Percentiles rank a stretch among this genome's conserved stretches.
Evolutionary conservation across 2,888 invertebrate species (phyloP).

Genomic region (Phyllotreta striolata): DNA sequence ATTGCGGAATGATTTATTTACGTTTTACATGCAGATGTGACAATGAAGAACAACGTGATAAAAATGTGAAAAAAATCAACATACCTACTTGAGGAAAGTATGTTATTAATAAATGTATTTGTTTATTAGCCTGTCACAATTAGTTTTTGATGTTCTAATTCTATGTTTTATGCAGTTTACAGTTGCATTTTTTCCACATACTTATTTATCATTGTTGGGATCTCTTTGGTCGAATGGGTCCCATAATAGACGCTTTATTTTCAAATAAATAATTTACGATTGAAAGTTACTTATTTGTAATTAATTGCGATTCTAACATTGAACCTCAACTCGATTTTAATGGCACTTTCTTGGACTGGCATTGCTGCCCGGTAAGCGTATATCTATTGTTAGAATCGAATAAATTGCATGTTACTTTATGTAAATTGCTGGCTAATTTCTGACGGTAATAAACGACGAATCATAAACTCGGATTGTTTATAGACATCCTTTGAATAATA

Average conservation of each 20-base stretch:
- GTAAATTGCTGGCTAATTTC: conserved; percentile 19
- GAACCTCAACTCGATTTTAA: conserved; percentile 14
- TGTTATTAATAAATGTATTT: too few species aligned
- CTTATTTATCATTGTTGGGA: too few species aligned
- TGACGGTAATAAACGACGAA: conserved; percentile 19
- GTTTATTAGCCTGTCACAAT: too few species aligned
- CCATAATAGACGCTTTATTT: background rate
- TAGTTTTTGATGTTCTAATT: too few species aligned
- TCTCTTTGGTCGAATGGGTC: background rate
- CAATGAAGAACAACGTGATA: conserved; percentile 2
- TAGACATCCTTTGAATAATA: conserved; percentile 17
- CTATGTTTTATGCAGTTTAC: too few species aligned
- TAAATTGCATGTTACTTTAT: conserved; percentile 18
- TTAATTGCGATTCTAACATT: conserved; percentile 17
- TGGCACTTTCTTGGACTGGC: conserved; percentile 15
- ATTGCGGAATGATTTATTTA: conserved; percentile 32
- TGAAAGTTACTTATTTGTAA: conserved; percentile 10
- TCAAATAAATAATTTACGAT: conserved; percentile 5
- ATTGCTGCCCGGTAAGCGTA: background rate
- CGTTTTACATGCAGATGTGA: conserved; percentile 13
- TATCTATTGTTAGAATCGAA: conserved; percentile 19
- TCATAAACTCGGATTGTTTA: conserved; percentile 20
- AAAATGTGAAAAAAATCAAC: too few species aligned
- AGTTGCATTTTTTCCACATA: too few species aligned
- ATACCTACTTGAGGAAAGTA: too few species aligned